These are phyloP conservation scores for Doryteuthis pealeii DNA, from an alignment of 1,140 invertebrate species.

Conservation along the genomic window DNA sequence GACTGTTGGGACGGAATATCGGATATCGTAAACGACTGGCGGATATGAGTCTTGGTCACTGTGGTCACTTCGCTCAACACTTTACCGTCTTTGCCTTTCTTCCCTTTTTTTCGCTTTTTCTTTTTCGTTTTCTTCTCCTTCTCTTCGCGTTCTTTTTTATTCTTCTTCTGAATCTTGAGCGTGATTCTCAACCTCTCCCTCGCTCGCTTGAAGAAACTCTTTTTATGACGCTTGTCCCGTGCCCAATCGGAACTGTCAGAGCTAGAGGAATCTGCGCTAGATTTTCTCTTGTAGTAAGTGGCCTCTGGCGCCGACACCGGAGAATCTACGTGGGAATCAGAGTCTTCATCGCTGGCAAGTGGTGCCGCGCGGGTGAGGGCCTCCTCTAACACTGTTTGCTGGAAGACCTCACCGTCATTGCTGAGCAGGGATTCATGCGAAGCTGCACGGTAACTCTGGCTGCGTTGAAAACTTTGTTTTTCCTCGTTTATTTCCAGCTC, in stretches of 20 bases:
- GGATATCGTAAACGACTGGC: background rate
- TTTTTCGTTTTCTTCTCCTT: background rate
- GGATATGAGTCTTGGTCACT: background rate
- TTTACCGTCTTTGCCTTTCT: background rate
- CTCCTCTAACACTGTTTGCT: background rate
- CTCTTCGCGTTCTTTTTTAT: background rate
- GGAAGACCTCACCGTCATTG: background rate
- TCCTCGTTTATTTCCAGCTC: background rate
- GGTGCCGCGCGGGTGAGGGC: background rate
- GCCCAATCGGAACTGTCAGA: background rate
- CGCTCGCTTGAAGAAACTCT: background rate
- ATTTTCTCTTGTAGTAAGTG: background rate
- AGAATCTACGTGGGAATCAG: background rate
- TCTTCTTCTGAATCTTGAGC: background rate
- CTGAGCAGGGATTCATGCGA: background rate
- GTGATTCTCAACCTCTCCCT: background rate
- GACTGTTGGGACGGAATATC: background rate
- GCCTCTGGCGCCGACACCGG: background rate
- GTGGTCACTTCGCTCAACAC: background rate
- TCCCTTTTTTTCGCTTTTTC: background rate
- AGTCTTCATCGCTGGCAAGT: background rate
- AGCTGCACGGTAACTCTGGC: background rate
- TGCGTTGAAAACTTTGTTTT: background rate
- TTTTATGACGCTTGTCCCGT: background rate
- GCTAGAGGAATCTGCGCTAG: background rate